Evolutionary conservation across 1,140 invertebrate species (phyloP), one percentile per base, ranked within the genome.

Genomic region (Physella acuta): DNA sequence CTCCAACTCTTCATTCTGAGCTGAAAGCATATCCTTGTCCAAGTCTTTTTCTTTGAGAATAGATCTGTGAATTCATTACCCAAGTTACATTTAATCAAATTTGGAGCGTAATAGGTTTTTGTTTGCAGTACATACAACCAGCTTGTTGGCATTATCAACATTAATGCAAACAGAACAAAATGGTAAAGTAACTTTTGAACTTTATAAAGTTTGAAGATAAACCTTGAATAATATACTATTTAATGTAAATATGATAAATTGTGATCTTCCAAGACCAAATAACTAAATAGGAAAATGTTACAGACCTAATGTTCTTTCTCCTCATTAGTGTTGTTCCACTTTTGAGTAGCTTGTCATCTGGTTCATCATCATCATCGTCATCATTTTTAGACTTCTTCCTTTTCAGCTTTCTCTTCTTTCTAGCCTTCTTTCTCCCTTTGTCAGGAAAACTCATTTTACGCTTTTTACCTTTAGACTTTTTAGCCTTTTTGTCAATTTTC

Each of bases 31-130:
- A 11, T 92, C 92, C 73, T 93, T 92, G 80, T 97, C 95, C 56
- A 98, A 83, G 78, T 97, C 92, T 63, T 92, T 92, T 77, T 96
- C 94, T 79, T 93, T 91, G 89, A 96, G 92, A 0, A 97, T 94
- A 85, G 96, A 93, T 51, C 94, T 88, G 74, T 94, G n/a, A n/a
- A n/a, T n/a, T n/a, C n/a, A n/a, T n/a, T n/a, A n/a, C n/a, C n/a
- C n/a, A n/a, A n/a, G n/a, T n/a, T n/a, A n/a, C n/a, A n/a, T n/a
- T n/a, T n/a, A n/a, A n/a, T n/a, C n/a, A n/a, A n/a, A n/a, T n/a
- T n/a, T n/a, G n/a, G n/a, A n/a, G n/a, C n/a, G n/a, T n/a, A n/a
- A n/a, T n/a, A n/a, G n/a, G n/a, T n/a, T n/a, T n/a, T n/a, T n/a
- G n/a, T n/a, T n/a, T n/a, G n/a, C n/a, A n/a, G n/a, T n/a, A n/a